phyloP scores from a whole-genome alignment of 2,113 vertebrate species.

The Mormyrus iriodes region DNA sequence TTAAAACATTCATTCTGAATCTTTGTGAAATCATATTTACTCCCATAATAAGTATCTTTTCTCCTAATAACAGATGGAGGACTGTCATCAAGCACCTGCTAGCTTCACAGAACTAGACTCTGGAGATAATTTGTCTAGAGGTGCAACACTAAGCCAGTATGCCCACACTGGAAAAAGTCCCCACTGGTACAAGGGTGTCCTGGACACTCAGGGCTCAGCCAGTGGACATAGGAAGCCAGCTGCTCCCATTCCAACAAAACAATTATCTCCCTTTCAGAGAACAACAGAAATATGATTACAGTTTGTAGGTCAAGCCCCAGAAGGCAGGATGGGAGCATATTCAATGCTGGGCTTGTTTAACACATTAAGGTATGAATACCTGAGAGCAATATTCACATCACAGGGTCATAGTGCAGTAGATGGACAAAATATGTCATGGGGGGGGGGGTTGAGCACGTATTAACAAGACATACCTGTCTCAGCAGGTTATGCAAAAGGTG shows the following conservation, averaged over 20 bases:
- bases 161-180: background rate
- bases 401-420: background rate
- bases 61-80: background rate
- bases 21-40: background rate
- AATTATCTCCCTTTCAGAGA: background rate
- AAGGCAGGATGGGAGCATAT: background rate
- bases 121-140: background rate
- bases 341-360: background rate
- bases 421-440: background rate
- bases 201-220: background rate
- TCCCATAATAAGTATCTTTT: background rate
- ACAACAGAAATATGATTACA: background rate
- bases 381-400: background rate
- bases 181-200: background rate
- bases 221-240: background rate
- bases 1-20: background rate
- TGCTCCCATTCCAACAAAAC: background rate
- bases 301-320: conserved; percentile 5
- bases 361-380: background rate
- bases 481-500: background rate
- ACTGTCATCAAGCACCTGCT: background rate
- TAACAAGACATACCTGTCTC: background rate
- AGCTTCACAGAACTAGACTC: background rate
- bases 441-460: background rate
- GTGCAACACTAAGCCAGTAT: background rate